These are phyloP conservation scores for Valencia hispanica DNA, from an alignment of 2,797 vertebrate species.

Conservation along the genomic window DNA sequence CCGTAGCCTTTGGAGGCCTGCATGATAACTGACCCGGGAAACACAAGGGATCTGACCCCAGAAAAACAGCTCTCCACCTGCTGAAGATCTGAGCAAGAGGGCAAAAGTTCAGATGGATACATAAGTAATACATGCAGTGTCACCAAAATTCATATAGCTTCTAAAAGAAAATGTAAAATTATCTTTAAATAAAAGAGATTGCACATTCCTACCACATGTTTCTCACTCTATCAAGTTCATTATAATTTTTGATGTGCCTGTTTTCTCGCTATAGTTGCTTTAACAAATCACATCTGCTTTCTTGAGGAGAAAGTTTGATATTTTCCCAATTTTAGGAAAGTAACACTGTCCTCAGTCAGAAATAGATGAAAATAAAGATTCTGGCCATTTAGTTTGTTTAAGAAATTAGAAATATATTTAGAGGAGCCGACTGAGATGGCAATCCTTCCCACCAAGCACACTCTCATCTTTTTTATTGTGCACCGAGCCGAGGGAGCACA, in stretches of 20 bases:
- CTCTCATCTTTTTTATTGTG: conserved; percentile 35
- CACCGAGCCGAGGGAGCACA: conserved; percentile 79
- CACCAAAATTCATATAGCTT: conserved; percentile 17
- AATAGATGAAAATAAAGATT: conserved; percentile 88
- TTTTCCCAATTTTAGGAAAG: neutral
- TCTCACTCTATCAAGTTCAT: neutral
- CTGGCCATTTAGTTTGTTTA: conserved; percentile 88
- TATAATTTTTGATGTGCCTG: neutral
- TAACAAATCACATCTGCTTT: neutral
- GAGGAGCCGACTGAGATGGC: conserved; percentile 62
- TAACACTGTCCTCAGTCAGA: conserved; percentile 89
- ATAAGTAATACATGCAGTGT: conserved; percentile 24
- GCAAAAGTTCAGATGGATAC: conserved; percentile 40
- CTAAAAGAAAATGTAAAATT: conserved; percentile 14
- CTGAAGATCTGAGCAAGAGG: conserved; percentile 54
- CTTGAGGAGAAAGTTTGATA: neutral
- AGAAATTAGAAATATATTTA: conserved; percentile 85
- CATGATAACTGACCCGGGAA: conserved; percentile 68
- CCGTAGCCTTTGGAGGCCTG: conserved; percentile 70
- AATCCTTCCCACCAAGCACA: conserved; percentile 54
- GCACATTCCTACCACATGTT: neutral
- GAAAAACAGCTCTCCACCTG: conserved; percentile 76
- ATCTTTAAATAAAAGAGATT: neutral
- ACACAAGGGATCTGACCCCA: conserved; percentile 74
- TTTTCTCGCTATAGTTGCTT: neutral